Conservation (phyloP, 2,888 invertebrate species). For the Clusia tigrina region DNA sequence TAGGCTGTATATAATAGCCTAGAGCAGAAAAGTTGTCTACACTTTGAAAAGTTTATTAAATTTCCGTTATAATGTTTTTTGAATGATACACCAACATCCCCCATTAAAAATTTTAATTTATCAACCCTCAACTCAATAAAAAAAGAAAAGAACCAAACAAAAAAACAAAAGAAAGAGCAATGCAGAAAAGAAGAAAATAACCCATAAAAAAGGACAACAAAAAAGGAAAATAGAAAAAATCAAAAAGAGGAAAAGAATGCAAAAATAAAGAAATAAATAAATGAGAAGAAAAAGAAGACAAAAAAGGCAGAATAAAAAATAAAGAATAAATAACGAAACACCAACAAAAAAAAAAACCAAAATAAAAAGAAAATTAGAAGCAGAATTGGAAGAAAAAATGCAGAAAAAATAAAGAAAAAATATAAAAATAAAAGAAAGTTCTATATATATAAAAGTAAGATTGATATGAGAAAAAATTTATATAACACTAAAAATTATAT, state of each 20-base stretch:
- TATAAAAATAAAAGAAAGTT: too few relatives aligned
- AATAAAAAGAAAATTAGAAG: conserved; percentile 35
- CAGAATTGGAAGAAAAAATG: conserved; percentile 42
- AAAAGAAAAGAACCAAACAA: conserved; percentile 38
- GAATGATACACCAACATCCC: conserved; percentile 58
- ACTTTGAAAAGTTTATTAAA: neutral
- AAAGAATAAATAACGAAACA: conserved; percentile 40
- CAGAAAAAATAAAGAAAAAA: conserved; percentile 36
- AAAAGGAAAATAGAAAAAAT: conserved; percentile 34
- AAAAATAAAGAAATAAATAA: conserved; percentile 31
- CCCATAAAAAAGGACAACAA: conserved; percentile 32
- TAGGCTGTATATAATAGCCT: conserved; percentile 17
- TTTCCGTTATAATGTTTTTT: conserved; percentile 65
- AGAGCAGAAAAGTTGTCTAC: conserved; percentile 34
- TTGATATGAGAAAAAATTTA: too few relatives aligned
- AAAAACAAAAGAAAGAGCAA: conserved; percentile 38
- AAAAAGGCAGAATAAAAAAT: conserved; percentile 36
- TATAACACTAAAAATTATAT: too few relatives aligned
- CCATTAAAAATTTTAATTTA: conserved; percentile 58
- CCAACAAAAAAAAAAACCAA: conserved; percentile 39
- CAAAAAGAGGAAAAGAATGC: conserved; percentile 34
- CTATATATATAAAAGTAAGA: too few relatives aligned
- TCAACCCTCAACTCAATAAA: conserved; percentile 34
- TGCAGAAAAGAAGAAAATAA: conserved; percentile 39
- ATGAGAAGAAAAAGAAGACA: conserved; percentile 28